Conservation (phyloP, 2,888 invertebrate species). For the Heteromyza rotundicornis region DNA sequence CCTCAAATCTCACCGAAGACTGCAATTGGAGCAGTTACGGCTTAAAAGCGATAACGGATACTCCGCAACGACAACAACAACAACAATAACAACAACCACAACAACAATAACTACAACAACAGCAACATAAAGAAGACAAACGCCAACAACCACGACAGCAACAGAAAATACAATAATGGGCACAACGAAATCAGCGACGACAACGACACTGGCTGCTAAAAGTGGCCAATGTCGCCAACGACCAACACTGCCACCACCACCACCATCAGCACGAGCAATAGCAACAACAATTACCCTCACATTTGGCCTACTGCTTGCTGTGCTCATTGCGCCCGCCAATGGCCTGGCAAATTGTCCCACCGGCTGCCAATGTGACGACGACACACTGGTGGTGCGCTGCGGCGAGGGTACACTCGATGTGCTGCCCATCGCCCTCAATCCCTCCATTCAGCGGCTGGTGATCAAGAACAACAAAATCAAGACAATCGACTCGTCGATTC, state of each 20-base stretch:
- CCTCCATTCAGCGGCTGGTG: constrained; percentile 84
- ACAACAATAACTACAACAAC: constrained; percentile 2
- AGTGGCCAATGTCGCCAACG: background rate
- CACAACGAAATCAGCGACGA: background rate
- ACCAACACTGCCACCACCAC: background rate
- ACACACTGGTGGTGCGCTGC: constrained; percentile 84
- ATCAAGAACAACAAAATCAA: constrained; percentile 86
- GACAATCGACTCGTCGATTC: constrained; percentile 86
- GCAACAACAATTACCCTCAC: no score
- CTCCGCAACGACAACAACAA: constrained; percentile 12
- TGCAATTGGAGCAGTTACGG: background rate
- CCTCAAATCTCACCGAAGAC: constrained; percentile 1
- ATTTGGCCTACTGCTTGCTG: background rate
- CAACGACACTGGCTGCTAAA: background rate
- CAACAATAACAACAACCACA: constrained; percentile 9
- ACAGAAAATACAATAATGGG: constrained; percentile 3
- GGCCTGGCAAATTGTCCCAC: constrained; percentile 79
- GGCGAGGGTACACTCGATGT: constrained; percentile 86
- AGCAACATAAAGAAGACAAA: background rate
- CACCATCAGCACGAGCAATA: no score
- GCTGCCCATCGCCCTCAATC: constrained; percentile 89
- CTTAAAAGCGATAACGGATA: constrained; percentile 26
- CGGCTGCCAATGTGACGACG: constrained; percentile 89
- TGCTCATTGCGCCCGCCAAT: constrained; percentile 36
- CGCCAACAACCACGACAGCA: constrained; percentile 1